Evolutionary conservation across 1,140 invertebrate species (phyloP).

Genomic region (Mercenaria mercenaria): DNA sequence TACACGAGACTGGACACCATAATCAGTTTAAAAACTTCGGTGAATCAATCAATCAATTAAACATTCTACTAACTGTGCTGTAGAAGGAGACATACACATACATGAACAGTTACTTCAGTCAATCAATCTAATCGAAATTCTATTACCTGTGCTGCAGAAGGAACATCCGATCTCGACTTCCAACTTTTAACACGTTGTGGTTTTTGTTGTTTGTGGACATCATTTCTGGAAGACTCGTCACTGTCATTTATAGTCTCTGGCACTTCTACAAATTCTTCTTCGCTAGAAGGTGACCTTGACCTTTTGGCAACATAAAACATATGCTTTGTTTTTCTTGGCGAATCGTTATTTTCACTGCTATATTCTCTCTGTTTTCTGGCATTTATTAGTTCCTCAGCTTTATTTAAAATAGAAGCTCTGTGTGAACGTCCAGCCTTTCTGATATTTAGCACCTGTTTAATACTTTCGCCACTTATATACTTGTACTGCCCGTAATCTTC

Average conservation of each 20-base stretch:
- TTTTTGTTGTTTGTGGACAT: neutral
- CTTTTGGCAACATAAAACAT: neutral
- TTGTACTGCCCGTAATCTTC: neutral
- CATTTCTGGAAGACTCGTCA: neutral
- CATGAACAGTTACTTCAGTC: too few species aligned
- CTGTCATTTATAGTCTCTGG: conserved; percentile 20
- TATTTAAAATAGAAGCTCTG: conserved; percentile 15
- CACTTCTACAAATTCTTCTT: conserved; percentile 14
- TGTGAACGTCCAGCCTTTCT: conserved; percentile 18
- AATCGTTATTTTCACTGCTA: neutral
- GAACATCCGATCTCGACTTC: conserved; percentile 23
- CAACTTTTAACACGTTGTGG: neutral
- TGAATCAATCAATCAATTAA: too few species aligned
- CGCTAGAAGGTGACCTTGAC: conserved; percentile 25
- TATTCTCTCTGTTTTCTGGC: conserved; percentile 12
- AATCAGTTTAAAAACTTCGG: too few species aligned
- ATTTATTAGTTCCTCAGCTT: conserved; percentile 40
- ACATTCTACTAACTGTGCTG: too few species aligned
- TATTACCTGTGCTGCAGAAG: conserved; percentile 51
- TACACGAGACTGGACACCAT: too few species aligned
- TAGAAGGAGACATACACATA: too few species aligned
- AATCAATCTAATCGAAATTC: too few species aligned
- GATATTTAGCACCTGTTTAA: conserved; percentile 19
- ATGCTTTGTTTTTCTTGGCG: neutral
- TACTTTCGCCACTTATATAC: neutral